phyloP scores from a whole-genome alignment of 2,888 invertebrate species.

The Steinernema scapterisci region DNA sequence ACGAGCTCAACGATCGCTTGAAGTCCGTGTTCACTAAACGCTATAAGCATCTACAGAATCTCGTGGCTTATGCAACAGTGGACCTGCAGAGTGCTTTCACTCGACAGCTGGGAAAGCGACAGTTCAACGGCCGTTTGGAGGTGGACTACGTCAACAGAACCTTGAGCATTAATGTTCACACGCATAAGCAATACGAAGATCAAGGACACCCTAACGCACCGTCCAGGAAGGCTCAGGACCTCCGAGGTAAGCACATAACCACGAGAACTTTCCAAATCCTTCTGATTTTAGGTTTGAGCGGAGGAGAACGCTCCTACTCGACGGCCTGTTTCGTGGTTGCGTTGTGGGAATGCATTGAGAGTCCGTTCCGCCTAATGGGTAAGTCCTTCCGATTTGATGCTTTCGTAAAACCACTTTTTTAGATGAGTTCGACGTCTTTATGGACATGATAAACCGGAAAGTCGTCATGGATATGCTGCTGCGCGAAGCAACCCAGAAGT shows the following conservation, averaged over 20 bases:
- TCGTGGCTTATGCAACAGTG: not conserved
- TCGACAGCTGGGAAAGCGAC: not conserved
- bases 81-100: not conserved
- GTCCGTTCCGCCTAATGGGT: constrained; percentile 88
- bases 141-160: constrained; percentile 33
- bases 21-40: not conserved
- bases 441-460: constrained; percentile 62
- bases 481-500: constrained; percentile 52
- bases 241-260: not conserved
- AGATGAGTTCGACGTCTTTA: constrained; percentile 61
- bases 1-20: not conserved
- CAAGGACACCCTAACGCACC: not conserved
- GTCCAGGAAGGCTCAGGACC: constrained; percentile 1
- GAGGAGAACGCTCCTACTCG: constrained; percentile 88
- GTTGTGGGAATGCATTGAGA: constrained; percentile 87
- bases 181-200: constrained; percentile 30
- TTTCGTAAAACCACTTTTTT: constrained; percentile 67
- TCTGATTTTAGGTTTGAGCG: constrained; percentile 76
- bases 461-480: constrained; percentile 63
- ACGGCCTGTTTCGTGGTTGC: constrained; percentile 90
- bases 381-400: constrained; percentile 94
- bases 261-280: not conserved
- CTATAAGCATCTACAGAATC: not conserved
- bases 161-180: constrained; percentile 35
- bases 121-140: constrained; percentile 34